Percentiles rank a stretch among this genome's conserved stretches.
These are phyloP conservation scores for Dreissena rostriformis DNA, from an alignment of 1,140 invertebrate genomes.

Conservation along the genomic window DNA sequence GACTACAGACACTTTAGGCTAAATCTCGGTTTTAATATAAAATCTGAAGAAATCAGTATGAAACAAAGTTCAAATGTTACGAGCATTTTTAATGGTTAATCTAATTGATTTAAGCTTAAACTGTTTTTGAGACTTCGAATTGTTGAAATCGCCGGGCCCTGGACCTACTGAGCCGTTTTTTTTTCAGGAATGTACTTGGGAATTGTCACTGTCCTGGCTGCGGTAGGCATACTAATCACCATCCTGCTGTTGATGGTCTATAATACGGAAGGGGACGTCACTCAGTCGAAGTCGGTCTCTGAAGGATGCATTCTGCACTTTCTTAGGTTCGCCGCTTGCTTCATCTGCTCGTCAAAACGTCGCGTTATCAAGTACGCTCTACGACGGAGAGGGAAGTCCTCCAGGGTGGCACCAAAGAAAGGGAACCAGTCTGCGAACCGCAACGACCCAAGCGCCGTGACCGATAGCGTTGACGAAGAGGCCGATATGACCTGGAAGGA, in stretches of 20 bases:
- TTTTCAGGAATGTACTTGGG: conserved; percentile 38
- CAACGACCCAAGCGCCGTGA: too few species aligned
- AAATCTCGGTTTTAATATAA: too few species aligned
- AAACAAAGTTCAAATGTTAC: background rate
- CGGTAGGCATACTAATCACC: conserved; percentile 29
- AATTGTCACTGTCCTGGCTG: conserved; percentile 7
- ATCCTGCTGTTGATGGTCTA: background rate
- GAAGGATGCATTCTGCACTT: background rate
- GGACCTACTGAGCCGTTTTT: background rate
- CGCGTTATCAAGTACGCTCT: too few species aligned
- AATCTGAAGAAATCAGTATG: too few species aligned
- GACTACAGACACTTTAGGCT: too few species aligned
- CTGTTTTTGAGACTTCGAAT: background rate
- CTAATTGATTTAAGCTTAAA: background rate
- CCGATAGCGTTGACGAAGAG: too few species aligned
- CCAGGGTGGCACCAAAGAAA: too few species aligned
- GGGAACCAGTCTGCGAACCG: too few species aligned
- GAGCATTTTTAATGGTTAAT: background rate
- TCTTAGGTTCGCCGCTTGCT: background rate
- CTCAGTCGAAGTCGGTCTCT: background rate
- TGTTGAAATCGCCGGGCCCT: too few species aligned
- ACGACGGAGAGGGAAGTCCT: too few species aligned
- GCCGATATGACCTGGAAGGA: too few species aligned
- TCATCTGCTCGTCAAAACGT: conserved; percentile 7
- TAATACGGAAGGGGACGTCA: conserved; percentile 11